Conservation (phyloP, 2,888 invertebrate genomes). For the Dromius quadrimaculatus region DNA sequence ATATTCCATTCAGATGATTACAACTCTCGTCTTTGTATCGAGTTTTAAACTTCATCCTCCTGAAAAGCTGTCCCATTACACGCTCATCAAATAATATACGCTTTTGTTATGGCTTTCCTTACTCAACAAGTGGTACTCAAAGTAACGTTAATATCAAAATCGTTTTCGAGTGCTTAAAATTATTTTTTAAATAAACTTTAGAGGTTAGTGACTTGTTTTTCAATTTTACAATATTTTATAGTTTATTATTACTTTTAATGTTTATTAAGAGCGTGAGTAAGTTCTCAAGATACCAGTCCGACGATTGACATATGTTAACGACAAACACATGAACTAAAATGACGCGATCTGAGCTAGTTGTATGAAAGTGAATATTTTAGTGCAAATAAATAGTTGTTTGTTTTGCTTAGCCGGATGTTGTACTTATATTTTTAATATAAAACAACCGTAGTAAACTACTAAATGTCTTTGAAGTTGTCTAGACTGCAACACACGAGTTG, state of each 20-base stretch:
- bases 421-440: not conserved
- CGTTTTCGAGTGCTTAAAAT: not conserved
- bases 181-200: not conserved
- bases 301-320: conserved; percentile 23
- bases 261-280: conserved; percentile 23
- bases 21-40: too few relatives aligned
- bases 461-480: not conserved
- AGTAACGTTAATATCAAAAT: too few relatives aligned
- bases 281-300: conserved; percentile 13
- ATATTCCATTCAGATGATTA: too few relatives aligned
- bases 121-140: too few relatives aligned
- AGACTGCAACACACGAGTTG: too few relatives aligned
- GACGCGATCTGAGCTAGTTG: not conserved
- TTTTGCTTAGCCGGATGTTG: conserved; percentile 14
- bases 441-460: conserved; percentile 4
- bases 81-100: too few relatives aligned
- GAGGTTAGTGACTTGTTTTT: conserved; percentile 7
- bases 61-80: too few relatives aligned
- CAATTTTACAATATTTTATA: not conserved
- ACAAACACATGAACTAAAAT: not conserved
- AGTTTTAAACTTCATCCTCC: too few relatives aligned
- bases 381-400: conserved; percentile 19
- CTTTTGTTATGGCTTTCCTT: too few relatives aligned
- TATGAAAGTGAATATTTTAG: conserved; percentile 30
- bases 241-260: conserved; percentile 19